Conservation (phyloP, 2,888 invertebrate species). For the Sinotaia quadrata region DNA sequence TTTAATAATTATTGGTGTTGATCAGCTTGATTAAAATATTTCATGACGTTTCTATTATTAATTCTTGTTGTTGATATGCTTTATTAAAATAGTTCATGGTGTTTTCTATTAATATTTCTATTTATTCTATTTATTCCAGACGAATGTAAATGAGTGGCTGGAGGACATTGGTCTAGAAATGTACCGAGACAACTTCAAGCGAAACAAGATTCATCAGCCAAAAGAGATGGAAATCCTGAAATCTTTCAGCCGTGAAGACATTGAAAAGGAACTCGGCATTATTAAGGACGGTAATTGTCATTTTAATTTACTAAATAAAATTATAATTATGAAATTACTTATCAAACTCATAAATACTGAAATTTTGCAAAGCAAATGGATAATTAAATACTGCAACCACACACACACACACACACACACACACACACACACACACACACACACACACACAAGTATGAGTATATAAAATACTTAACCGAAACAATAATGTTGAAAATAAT, state of each 20-base stretch:
- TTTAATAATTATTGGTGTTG: too few relatives aligned
- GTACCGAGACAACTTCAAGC: slow-evolving; percentile 54
- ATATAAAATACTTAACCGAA: neutral
- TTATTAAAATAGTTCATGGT: too few relatives aligned
- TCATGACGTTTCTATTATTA: too few relatives aligned
- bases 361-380: too few relatives aligned
- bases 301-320: neutral
- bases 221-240: slow-evolving; percentile 63
- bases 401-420: neutral
- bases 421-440: neutral
- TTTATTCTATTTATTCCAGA: too few relatives aligned
- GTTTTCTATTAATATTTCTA: too few relatives aligned
- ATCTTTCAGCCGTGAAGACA: slow-evolving; percentile 51
- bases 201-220: slow-evolving; percentile 49
- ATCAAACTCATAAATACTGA: too few relatives aligned
- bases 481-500: too few relatives aligned
- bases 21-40: too few relatives aligned
- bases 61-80: too few relatives aligned
- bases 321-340: too few relatives aligned
- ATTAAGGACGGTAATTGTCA: slow-evolving; percentile 49
- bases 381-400: neutral
- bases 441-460: neutral
- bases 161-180: slow-evolving; percentile 53
- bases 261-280: slow-evolving; percentile 59
- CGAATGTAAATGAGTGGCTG: slow-evolving; percentile 57